phyloP scores from a whole-genome alignment of 1,140 invertebrate species.

The Euwallacea fornicatus region DNA sequence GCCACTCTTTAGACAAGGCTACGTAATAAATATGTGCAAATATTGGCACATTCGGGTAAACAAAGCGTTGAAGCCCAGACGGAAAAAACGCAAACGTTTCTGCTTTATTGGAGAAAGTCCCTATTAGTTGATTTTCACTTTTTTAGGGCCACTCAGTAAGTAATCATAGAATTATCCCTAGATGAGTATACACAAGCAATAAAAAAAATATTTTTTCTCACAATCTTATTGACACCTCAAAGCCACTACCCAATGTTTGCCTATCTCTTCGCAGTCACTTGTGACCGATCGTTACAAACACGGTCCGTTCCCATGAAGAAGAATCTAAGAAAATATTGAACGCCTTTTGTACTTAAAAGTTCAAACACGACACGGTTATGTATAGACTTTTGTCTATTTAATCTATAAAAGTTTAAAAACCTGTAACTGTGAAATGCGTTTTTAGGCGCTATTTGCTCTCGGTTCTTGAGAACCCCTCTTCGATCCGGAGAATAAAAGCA shows the following conservation, averaged over 20 bases:
- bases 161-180: too few species aligned
- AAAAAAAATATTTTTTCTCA: slow-evolving; percentile 10
- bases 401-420: slow-evolving; percentile 21
- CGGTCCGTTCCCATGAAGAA: slow-evolving; percentile 24
- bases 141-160: too few species aligned
- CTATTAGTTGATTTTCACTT: too few species aligned
- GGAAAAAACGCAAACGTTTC: slow-evolving; percentile 9
- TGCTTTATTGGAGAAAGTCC: too few species aligned
- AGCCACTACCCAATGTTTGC: slow-evolving; percentile 32
- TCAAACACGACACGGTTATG: slow-evolving; percentile 20
- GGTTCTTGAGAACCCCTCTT: slow-evolving; percentile 1
- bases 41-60: slow-evolving; percentile 21
- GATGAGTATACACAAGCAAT: too few species aligned
- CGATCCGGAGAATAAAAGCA: not conserved
- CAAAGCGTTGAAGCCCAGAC: slow-evolving; percentile 16
- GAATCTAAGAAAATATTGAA: slow-evolving; percentile 35
- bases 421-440: slow-evolving; percentile 18
- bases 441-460: slow-evolving; percentile 10
- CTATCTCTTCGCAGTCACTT: slow-evolving; percentile 32
- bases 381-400: slow-evolving; percentile 33
- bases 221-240: slow-evolving; percentile 26
- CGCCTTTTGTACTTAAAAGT: slow-evolving; percentile 30
- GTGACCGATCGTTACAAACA: slow-evolving; percentile 34
- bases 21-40: slow-evolving; percentile 27
- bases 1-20: slow-evolving; percentile 23